Conservation (phyloP, 64 coral and sea anemone species). For the Anthopleura sola region DNA sequence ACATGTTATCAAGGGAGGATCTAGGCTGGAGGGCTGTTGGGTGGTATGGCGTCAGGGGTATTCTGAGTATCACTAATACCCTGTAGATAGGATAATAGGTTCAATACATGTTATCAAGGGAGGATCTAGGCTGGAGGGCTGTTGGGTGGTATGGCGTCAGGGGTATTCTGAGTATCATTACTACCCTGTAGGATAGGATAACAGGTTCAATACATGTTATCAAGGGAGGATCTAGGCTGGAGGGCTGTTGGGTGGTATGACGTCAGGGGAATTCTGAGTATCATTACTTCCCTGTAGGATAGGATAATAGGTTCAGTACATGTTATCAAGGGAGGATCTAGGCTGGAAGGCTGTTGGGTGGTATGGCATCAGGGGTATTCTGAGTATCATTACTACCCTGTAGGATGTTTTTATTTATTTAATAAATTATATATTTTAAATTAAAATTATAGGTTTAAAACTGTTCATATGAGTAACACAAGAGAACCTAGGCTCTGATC, state of each 20-base stretch:
- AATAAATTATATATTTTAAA: not conserved
- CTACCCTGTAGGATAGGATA: not conserved
- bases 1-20: not conserved
- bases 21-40: not conserved
- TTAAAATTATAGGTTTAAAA: too few species aligned
- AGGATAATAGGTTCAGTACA: too few species aligned
- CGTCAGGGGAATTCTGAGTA: not conserved
- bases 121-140: constrained; percentile 28
- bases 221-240: not conserved
- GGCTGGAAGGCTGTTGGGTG: not conserved
- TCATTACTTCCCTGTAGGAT: too few species aligned
- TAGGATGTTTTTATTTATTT: not conserved
- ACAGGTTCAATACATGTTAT: too few species aligned
- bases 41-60: not conserved
- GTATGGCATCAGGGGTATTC: not conserved
- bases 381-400: not conserved
- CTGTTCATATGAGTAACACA: too few species aligned
- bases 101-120: too few species aligned
- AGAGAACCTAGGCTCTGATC: too few species aligned
- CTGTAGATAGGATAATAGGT: not conserved
- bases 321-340: not conserved
- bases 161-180: not conserved
- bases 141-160: not conserved
- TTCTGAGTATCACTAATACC: not conserved
- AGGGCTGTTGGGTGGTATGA: not conserved